These are phyloP conservation scores for Machaerirhynchus nigripectus DNA, from an alignment of 2,113 vertebrate genomes.

Conservation along the genomic window DNA sequence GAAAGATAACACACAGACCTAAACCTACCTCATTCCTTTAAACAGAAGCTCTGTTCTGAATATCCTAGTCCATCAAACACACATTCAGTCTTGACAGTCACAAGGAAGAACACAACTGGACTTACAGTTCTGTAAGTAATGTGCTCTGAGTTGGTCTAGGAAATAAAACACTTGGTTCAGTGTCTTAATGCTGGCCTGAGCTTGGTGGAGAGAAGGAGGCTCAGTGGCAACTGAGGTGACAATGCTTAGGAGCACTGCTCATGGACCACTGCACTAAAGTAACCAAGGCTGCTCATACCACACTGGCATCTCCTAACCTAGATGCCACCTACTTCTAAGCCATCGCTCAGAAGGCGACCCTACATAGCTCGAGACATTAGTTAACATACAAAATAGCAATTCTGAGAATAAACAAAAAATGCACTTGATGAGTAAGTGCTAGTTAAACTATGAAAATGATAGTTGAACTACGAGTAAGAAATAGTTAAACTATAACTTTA, in stretches of 20 bases:
- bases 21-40: not conserved
- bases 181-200: not conserved
- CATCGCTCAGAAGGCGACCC: not conserved
- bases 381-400: not conserved
- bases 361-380: accelerated
- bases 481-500: not conserved
- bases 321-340: not conserved
- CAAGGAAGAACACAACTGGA: not conserved
- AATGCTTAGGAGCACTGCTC: not conserved
- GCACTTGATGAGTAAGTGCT: not conserved
- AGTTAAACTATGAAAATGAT: not conserved
- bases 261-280: not conserved
- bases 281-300: not conserved
- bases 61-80: not conserved
- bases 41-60: not conserved
- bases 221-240: not conserved
- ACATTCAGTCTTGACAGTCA: not conserved
- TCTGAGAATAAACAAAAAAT: not conserved
- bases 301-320: not conserved
- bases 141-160: not conserved
- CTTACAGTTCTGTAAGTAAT: not conserved
- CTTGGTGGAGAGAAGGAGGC: not conserved
- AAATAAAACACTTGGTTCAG: not conserved
- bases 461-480: not conserved
- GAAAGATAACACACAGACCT: not conserved